Conservation (phyloP, 2,113 vertebrate genomes). For the Corythoichthys haematopterus region DNA sequence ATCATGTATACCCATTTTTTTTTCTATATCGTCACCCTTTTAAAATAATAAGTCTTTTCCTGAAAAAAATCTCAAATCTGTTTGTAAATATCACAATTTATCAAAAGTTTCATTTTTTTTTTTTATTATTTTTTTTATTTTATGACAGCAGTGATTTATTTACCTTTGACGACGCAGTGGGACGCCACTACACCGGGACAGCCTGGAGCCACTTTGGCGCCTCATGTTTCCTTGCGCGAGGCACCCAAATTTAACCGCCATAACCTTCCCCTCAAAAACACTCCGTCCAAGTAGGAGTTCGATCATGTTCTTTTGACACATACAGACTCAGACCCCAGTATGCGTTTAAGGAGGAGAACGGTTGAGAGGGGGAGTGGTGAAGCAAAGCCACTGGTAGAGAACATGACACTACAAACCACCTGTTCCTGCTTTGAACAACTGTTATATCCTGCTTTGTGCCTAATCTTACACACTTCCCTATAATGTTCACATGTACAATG, state of each 20-base stretch:
- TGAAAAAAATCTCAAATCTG: too few relatives aligned
- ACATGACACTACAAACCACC: constrained; percentile 45
- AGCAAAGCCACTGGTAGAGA: constrained; percentile 26
- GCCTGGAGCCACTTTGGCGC: constrained; percentile 27
- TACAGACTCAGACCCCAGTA: neutral
- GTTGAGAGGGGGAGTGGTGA: constrained; percentile 6
- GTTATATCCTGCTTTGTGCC: constrained; percentile 33
- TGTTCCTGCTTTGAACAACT: constrained; percentile 52
- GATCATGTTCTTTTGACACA: constrained; percentile 22
- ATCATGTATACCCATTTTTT: neutral
- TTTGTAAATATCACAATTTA: too few relatives aligned
- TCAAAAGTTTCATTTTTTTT: too few relatives aligned
- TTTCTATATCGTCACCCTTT: too few relatives aligned
- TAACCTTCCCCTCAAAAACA: neutral
- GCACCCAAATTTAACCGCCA: constrained; percentile 37
- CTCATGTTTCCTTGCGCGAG: constrained; percentile 53
- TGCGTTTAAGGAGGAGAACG: neutral
- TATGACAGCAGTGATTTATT: constrained; percentile 7
- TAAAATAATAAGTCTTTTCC: too few relatives aligned
- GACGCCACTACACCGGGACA: constrained; percentile 17
- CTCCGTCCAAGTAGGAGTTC: neutral
- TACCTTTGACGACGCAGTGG: constrained; percentile 28
- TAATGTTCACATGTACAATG: neutral
- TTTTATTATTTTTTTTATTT: too few relatives aligned
- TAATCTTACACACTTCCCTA: constrained; percentile 1